Evolutionary conservation across 1,140 invertebrate species (phyloP).

Genomic region (Bombus waltoni): DNA sequence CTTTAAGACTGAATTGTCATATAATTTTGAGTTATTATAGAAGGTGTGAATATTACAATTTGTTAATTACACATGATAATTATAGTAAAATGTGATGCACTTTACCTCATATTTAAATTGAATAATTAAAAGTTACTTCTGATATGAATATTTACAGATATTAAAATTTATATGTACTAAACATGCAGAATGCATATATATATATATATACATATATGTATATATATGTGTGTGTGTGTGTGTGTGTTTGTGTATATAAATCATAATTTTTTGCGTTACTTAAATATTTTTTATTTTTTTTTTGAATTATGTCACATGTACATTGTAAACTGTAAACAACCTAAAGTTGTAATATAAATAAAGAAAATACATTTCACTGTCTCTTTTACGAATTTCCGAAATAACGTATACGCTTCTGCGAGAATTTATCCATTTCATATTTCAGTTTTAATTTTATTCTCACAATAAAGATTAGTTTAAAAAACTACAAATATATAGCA

Average conservation of each 20-base stretch:
- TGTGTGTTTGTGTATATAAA: slow-evolving; percentile 17
- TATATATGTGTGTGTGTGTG: too few relatives aligned
- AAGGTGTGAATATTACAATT: slow-evolving; percentile 33
- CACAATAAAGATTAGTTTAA: background rate
- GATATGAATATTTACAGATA: background rate
- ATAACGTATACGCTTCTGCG: background rate
- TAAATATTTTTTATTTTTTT: slow-evolving; percentile 11
- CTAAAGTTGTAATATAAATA: slow-evolving; percentile 44
- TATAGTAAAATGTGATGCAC: slow-evolving; percentile 34
- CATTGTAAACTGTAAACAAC: slow-evolving; percentile 33
- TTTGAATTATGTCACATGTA: slow-evolving; percentile 30
- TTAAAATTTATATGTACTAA: slow-evolving; percentile 26
- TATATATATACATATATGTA: too few relatives aligned
- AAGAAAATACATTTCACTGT: slow-evolving; percentile 27
- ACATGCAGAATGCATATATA: background rate
- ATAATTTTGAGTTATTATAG: slow-evolving; percentile 39
- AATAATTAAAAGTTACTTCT: background rate
- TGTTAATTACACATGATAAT: slow-evolving; percentile 25
- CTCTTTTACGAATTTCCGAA: background rate
- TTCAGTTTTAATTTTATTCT: background rate
- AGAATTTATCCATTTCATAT: background rate
- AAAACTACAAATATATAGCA: background rate
- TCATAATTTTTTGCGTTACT: slow-evolving; percentile 2
- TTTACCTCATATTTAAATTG: background rate
- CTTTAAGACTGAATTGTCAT: slow-evolving; percentile 44